These are phyloP conservation scores for Drosophila differens DNA, from an alignment of 2,888 invertebrate species.

Conservation along the genomic window DNA sequence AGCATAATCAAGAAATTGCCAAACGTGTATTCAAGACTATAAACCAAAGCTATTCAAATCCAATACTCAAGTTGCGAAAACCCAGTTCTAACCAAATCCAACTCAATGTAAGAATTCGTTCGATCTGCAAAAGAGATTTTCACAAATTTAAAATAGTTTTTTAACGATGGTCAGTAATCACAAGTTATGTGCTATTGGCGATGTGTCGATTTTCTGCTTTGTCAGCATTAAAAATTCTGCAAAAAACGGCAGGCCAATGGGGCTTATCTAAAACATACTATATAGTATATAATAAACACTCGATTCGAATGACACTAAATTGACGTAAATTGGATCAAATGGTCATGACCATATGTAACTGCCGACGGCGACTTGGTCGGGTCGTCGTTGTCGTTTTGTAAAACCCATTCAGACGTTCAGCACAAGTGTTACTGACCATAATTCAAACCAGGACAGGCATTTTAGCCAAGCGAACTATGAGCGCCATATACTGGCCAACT, in stretches of 20 bases:
- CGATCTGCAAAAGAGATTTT: not conserved
- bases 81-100: not conserved
- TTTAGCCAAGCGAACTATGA: conserved; percentile 61
- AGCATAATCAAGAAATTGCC: no score
- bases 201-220: not conserved
- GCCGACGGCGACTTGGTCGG: conserved; percentile 60
- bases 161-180: not conserved
- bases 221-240: not conserved
- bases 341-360: conserved; percentile 56
- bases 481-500: conserved; percentile 58
- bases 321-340: conserved; percentile 77
- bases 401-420: conserved; percentile 75
- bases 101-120: not conserved
- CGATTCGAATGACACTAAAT: conserved; percentile 74
- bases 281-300: conserved; percentile 70
- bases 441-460: conserved; percentile 64
- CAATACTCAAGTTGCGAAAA: not conserved
- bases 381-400: conserved; percentile 53
- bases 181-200: not conserved
- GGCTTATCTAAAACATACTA: not conserved
- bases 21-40: not conserved
- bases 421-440: conserved; percentile 78
- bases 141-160: not conserved
- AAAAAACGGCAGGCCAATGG: not conserved
- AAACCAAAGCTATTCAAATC: not conserved